Evolutionary conservation across 2,113 vertebrate species (phyloP).

Genomic region (Synodontis membranacea): DNA sequence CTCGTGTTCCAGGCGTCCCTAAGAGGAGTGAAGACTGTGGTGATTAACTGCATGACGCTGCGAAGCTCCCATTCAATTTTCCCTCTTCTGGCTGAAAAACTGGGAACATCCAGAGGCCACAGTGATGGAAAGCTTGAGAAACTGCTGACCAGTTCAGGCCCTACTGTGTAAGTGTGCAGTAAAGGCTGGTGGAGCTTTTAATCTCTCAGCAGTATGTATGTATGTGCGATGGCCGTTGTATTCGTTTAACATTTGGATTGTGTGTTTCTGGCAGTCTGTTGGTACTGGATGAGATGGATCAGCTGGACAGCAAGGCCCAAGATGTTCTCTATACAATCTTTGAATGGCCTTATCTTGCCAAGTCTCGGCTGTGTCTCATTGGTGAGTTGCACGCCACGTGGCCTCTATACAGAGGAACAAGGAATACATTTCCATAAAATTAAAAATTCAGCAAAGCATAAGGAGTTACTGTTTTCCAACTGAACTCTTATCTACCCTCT

Average conservation of each 20-base stretch:
- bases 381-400: conserved; percentile 71
- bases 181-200: background rate
- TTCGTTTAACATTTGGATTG: background rate
- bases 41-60: conserved; percentile 93
- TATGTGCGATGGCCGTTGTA: background rate
- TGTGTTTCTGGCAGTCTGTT: conserved; percentile 74
- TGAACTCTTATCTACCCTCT: background rate
- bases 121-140: conserved; percentile 73
- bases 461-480: background rate
- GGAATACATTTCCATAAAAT: background rate
- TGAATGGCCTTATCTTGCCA: conserved; percentile 84
- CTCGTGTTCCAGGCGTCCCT: conserved; percentile 72
- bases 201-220: background rate
- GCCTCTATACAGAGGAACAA: background rate
- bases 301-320: conserved; percentile 91
- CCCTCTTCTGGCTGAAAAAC: conserved; percentile 77
- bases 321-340: conserved; percentile 95
- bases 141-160: conserved; percentile 74
- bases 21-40: conserved; percentile 65
- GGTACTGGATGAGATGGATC: conserved; percentile 95
- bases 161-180: conserved; percentile 82
- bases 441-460: background rate
- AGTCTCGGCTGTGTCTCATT: conserved; percentile 84
- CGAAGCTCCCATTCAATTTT: conserved; percentile 83
- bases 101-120: conserved; percentile 66